phyloP scores from a whole-genome alignment of 2,113 vertebrate species.

The Xiphorhynchus elegans region DNA sequence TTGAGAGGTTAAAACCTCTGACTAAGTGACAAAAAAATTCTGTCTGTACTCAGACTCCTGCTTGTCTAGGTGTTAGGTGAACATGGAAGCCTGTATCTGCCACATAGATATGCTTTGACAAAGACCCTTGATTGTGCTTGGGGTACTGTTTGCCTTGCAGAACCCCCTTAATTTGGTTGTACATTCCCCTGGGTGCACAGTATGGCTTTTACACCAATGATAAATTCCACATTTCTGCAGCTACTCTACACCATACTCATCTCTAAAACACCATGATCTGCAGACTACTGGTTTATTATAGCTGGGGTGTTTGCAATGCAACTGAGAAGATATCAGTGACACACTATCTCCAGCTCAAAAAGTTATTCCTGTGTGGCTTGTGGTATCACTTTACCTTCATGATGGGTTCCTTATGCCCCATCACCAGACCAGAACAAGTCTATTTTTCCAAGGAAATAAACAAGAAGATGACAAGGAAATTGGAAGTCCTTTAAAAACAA shows the following conservation, averaged over 20 bases:
- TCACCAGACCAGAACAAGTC: neutral
- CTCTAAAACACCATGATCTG: neutral
- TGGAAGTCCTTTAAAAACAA: neutral
- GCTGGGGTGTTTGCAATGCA: neutral
- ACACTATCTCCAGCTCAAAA: neutral
- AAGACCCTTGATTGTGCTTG: neutral
- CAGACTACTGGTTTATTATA: neutral
- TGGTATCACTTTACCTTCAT: neutral
- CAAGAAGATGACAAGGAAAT: neutral
- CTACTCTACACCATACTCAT: neutral
- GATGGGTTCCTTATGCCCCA: neutral
- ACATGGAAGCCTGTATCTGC: neutral
- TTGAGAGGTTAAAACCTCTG: neutral
- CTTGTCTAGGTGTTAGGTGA: neutral
- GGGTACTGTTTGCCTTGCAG: neutral
- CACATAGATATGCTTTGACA: neutral
- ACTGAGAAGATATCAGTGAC: neutral
- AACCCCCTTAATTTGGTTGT: neutral
- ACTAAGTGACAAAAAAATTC: neutral
- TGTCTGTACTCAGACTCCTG: neutral
- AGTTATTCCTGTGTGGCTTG: neutral
- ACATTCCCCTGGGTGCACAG: rapidly evolving
- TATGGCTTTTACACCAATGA: neutral
- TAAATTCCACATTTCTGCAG: neutral
- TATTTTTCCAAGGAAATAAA: neutral